Evolutionary conservation across 2,113 vertebrate genomes (phyloP).

Genomic region (Dasyprocta punctata): DNA sequence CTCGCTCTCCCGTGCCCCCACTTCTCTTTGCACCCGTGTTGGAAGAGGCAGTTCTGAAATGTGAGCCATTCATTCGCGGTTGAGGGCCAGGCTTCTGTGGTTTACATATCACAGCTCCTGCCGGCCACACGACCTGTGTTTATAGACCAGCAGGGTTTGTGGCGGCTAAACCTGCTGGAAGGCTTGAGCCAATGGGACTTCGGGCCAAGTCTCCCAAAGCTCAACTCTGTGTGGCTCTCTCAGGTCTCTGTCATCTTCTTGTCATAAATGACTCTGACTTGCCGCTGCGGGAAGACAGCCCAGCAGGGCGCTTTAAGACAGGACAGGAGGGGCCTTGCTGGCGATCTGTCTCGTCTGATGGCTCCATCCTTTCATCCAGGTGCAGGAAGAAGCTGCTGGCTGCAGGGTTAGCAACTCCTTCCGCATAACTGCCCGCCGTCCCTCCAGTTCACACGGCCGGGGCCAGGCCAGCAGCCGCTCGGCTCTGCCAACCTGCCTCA

Average conservation of each 20-base stretch:
- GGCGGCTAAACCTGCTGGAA: not conserved
- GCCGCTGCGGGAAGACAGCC: not conserved
- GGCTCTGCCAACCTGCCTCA: not conserved
- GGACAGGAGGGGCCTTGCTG: not conserved
- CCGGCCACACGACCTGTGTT: not conserved
- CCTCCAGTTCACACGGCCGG: not conserved
- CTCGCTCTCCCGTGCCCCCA: accelerated
- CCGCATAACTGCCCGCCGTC: accelerated
- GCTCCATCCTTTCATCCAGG: not conserved
- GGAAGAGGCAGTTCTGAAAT: not conserved
- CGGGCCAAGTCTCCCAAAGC: not conserved
- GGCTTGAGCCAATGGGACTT: not conserved
- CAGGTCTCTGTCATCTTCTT: not conserved
- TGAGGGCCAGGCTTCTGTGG: too few species aligned
- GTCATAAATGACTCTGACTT: not conserved
- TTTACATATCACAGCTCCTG: accelerated
- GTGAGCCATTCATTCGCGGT: not conserved
- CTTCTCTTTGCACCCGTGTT: not conserved
- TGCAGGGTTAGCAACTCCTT: too few species aligned
- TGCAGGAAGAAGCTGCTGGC: not conserved
- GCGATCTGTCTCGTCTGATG: not conserved
- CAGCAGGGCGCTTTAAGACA: not conserved
- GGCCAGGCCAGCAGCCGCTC: not conserved
- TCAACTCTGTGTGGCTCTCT: not conserved
- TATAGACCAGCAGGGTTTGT: not conserved